Conservation (phyloP, 2,797 vertebrate species). For the Anabas testudineus region DNA sequence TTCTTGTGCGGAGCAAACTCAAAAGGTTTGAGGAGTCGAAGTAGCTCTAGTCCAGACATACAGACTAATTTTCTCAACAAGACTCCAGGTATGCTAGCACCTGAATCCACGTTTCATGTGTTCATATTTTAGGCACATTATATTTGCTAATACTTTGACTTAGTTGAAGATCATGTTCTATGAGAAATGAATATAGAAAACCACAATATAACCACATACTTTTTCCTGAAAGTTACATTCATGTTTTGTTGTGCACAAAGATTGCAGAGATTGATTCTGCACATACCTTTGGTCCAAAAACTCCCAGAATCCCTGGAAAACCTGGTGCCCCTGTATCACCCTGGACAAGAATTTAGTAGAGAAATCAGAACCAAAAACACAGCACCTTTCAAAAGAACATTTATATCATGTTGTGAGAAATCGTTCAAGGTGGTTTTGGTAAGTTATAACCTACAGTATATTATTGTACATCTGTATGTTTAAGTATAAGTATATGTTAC, state of each 20-base stretch:
- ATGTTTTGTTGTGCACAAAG: neutral
- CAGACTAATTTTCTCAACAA: too few species aligned
- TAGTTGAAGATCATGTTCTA: too few species aligned
- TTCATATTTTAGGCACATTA: too few species aligned
- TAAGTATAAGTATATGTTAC: neutral
- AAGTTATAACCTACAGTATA: neutral
- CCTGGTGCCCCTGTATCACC: conserved; percentile 92
- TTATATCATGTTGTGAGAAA: neutral
- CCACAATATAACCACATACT: too few species aligned
- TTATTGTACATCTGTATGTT: too few species aligned
- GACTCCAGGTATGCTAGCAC: too few species aligned
- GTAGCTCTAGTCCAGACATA: too few species aligned
- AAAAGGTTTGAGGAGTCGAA: too few species aligned
- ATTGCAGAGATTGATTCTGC: neutral
- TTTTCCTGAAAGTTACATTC: neutral
- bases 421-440: neutral
- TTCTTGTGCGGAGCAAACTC: too few species aligned
- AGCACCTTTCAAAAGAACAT: neutral
- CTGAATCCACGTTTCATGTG: too few species aligned
- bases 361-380: conserved; percentile 3
- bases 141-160: too few species aligned
- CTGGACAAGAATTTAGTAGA: conserved; percentile 74
- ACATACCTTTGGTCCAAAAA: conserved; percentile 95
- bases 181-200: too few species aligned
- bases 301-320: conserved; percentile 93